Base-by-base conservation (phyloP, 2,113 vertebrate species). In the Anthoscopus minutus region DNA sequence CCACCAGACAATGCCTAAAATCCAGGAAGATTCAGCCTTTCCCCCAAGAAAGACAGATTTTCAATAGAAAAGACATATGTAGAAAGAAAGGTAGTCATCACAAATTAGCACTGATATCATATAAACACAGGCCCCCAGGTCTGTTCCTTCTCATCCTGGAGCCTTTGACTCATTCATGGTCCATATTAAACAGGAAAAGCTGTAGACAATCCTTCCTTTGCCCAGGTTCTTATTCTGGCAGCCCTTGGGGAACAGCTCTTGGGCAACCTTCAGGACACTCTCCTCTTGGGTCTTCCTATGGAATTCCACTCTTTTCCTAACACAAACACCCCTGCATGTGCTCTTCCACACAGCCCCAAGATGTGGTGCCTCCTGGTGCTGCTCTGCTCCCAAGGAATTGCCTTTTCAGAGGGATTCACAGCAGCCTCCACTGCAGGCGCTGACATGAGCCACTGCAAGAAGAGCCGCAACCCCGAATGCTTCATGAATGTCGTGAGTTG, bases 401-500 rank as follows among this genome's bases (percentile, higher is more conserved):
- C 15, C 61, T 89, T 71, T 45, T 82, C 64, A 53, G 58, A 30
- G 24, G 91, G 86, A 62, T 64, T 91, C 65, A 38, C n/a, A 58
- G 6, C 27, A 53, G 24, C 16, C 35, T 64, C 11, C n/a, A 0
- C 17, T 44, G n/a, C 13, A 13, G 60, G 28, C 19, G 54, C 5
- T 54, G 85, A 77, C 62, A 76, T 25, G 35, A 73, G 22, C 27
- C 25, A 1, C 31, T 18, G 18, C 54, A 58, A 30, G 44, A 67
- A 87, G 53, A 44, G 51, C 27, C 35, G 9, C 19, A 37, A 94
- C 28, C 94, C 95, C 0, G 92, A 97, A 45, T 80, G 71, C 7
- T 93, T 91, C 58, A 92, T 97, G 94, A 97, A 94, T 0, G 42
- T 94, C 56, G 96, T 97, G 89, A 93, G 96, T 79, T 23, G 42